These are phyloP conservation scores for Drosophila mayaguana DNA, from an alignment of 2,888 invertebrate genomes.

Conservation along the genomic window DNA sequence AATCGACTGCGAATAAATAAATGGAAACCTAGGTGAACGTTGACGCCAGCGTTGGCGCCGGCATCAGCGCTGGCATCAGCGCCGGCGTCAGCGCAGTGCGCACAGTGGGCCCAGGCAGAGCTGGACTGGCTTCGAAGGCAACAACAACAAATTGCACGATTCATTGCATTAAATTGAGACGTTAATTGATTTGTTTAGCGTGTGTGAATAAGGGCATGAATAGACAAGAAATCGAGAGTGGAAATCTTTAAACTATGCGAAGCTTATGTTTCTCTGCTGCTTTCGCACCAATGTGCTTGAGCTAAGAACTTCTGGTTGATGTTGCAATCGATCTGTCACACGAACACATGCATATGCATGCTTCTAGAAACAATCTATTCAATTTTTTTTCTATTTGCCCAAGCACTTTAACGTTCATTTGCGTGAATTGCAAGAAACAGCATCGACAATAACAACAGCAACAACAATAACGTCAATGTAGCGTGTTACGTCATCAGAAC, in stretches of 20 bases:
- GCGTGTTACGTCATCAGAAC: conserved; percentile 74
- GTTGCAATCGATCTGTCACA: conserved; percentile 59
- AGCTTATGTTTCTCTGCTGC: not conserved
- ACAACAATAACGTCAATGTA: conserved; percentile 32
- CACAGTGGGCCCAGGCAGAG: conserved; percentile 47
- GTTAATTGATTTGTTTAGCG: conserved; percentile 1
- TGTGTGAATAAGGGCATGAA: not conserved
- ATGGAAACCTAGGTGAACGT: conserved; percentile 45
- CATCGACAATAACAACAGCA: conserved; percentile 20
- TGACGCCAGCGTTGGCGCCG: conserved; percentile 31
- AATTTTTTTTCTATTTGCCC: conserved; percentile 35
- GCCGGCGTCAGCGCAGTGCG: conserved; percentile 28
- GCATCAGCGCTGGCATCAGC: conserved; percentile 26
- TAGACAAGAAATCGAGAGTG: not conserved
- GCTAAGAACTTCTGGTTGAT: conserved; percentile 66
- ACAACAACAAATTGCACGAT: not conserved
- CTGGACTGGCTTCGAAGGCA: not conserved
- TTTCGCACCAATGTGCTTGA: conserved; percentile 40
- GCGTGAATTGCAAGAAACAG: conserved; percentile 62
- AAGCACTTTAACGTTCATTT: conserved; percentile 49
- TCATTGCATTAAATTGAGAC: conserved; percentile 7
- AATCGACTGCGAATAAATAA: conserved; percentile 66
- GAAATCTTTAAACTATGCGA: not conserved
- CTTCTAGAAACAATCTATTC: conserved; percentile 23
- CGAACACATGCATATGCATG: not conserved